Evolutionary conservation across 37 sponge, comb jelly and placozoan species (phyloP).

Genomic region (Diacarnus erythraeanus): DNA sequence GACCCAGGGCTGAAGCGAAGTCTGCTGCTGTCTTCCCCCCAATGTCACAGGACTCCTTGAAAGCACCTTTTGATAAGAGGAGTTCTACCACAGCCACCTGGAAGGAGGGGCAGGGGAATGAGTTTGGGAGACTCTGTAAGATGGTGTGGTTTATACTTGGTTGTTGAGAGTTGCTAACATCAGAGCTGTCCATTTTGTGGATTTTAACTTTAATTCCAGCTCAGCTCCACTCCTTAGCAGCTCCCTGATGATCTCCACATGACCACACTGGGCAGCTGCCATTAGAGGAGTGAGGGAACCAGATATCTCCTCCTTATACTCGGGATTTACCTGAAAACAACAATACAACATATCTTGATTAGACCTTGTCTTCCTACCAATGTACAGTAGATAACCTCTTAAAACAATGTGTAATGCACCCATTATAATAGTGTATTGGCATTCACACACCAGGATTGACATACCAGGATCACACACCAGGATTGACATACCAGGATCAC

Average conservation of each 20-base stretch:
- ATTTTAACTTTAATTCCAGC: conserved; percentile 27
- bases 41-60: conserved; percentile 37
- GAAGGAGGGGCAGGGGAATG: not conserved
- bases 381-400: not conserved
- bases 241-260: conserved; percentile 50
- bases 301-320: conserved; percentile 1
- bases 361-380: not conserved
- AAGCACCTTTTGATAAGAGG: conserved; percentile 55
- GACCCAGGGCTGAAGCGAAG: conserved; percentile 42
- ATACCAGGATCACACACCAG: no score
- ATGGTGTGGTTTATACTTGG: conserved; percentile 14
- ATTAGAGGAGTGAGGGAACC: conserved; percentile 66
- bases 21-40: conserved; percentile 32
- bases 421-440: no score
- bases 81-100: conserved; percentile 40
- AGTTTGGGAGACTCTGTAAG: not conserved
- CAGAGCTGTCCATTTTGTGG: conserved; percentile 68
- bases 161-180: conserved; percentile 83
- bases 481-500: no score
- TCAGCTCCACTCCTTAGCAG: conserved; percentile 52
- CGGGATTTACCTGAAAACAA: conserved; percentile 25
- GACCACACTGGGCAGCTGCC: conserved; percentile 82
- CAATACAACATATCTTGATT: no score
- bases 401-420: no score
- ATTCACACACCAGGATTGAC: no score